Evolutionary conservation across 2,797 vertebrate genomes (phyloP).

Genomic region (Oreonectes daqikongensis): DNA sequence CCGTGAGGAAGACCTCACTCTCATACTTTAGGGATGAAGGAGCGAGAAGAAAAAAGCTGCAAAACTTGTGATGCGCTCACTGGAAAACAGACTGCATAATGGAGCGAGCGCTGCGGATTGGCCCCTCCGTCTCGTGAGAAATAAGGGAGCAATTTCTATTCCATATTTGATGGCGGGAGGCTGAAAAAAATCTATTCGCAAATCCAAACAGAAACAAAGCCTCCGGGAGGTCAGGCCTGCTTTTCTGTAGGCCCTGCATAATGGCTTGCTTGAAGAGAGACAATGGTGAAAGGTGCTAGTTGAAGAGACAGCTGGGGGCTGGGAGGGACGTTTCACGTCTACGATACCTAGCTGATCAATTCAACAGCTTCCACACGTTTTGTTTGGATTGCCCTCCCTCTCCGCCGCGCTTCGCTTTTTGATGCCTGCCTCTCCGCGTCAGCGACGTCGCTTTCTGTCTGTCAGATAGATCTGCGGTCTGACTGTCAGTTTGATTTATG

Average conservation of each 20-base stretch:
- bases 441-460: slow-evolving; percentile 44
- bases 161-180: slow-evolving; percentile 91
- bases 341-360: slow-evolving; percentile 86
- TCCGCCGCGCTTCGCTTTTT: slow-evolving; percentile 38
- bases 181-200: slow-evolving; percentile 97
- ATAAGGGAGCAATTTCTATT: slow-evolving; percentile 99
- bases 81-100: slow-evolving; percentile 99
- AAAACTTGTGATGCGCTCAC: slow-evolving; percentile 97
- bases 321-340: slow-evolving; percentile 69
- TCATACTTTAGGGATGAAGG: slow-evolving; percentile 73
- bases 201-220: slow-evolving; percentile 99
- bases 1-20: slow-evolving; percentile 78
- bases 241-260: slow-evolving; percentile 90
- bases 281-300: slow-evolving; percentile 36
- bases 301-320: slow-evolving; percentile 33
- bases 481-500: slow-evolving; percentile 97
- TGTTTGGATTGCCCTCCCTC: slow-evolving; percentile 80
- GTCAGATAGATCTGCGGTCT: slow-evolving; percentile 67
- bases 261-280: slow-evolving; percentile 88
- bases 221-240: slow-evolving; percentile 91
- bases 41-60: slow-evolving; percentile 49
- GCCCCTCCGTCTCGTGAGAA: slow-evolving; percentile 91
- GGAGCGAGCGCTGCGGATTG: slow-evolving; percentile 89
- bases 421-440: slow-evolving; percentile 48
- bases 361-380: slow-evolving; percentile 87